phyloP scores from a whole-genome alignment of 1,140 invertebrate genomes.

The Megalopta genalis region DNA sequence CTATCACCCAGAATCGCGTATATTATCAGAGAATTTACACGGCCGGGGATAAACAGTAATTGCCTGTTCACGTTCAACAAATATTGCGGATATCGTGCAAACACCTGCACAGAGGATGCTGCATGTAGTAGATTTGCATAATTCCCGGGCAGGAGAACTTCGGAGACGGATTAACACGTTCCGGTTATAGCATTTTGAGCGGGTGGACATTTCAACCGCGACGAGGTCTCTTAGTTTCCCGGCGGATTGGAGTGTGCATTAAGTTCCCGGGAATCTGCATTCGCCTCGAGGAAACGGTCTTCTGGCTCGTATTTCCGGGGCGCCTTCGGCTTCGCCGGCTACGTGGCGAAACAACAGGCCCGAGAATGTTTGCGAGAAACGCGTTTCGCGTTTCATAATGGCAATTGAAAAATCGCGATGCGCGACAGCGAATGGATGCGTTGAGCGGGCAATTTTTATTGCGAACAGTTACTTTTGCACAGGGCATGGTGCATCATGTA shows the following conservation, averaged over 20 bases:
- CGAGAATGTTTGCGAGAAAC: no score
- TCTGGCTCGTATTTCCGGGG: no score
- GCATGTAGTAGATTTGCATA: constrained; percentile 21
- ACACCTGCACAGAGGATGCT: background rate
- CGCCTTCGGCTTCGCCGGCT: no score
- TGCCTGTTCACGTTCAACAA: constrained; percentile 28
- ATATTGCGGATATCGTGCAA: constrained; percentile 20
- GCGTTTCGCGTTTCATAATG: no score
- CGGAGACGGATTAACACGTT: constrained; percentile 25
- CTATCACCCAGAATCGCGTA: background rate
- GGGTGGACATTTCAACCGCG: background rate
- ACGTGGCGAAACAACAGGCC: no score
- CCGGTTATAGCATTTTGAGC: constrained; percentile 13
- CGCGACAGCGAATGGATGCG: no score
- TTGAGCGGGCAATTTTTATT: no score
- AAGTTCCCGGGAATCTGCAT: background rate
- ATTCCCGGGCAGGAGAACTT: constrained; percentile 6
- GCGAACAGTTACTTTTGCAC: no score
- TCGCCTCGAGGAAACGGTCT: background rate
- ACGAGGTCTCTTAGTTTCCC: background rate
- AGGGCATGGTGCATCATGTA: no score
- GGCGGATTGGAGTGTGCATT: no score
- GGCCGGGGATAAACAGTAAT: constrained; percentile 16
- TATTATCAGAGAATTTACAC: constrained; percentile 24
- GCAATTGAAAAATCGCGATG: no score